Percentiles rank a stretch among this genome's conserved stretches.
phyloP scores from a whole-genome alignment of 2,113 vertebrate genomes.

The Hydrochoerus hydrochaeris region DNA sequence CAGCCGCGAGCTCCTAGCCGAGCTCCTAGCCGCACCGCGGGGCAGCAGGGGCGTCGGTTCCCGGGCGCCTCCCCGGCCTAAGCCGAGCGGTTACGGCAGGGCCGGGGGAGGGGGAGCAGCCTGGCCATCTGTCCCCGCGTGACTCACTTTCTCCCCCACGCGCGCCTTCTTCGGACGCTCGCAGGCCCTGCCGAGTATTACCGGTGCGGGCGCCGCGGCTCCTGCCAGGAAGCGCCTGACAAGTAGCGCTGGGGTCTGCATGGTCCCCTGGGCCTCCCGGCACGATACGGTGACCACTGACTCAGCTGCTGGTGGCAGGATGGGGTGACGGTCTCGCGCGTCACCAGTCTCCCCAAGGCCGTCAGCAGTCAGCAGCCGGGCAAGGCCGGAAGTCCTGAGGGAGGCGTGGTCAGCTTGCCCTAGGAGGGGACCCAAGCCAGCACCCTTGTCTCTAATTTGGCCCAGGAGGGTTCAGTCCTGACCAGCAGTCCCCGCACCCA shows the following conservation, averaged over 20 bases:
- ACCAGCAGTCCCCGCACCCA: not conserved
- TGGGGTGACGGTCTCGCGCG: not conserved
- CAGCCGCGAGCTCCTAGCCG: no score
- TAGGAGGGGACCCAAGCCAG: not conserved
- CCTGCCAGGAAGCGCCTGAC: not conserved
- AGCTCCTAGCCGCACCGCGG: not conserved
- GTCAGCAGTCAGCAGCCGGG: no score
- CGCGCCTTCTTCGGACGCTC: not conserved
- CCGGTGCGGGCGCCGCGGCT: not conserved
- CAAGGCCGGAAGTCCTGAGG: not conserved
- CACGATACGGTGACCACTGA: not conserved
- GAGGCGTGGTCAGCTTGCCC: not conserved
- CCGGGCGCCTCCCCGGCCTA: not conserved
- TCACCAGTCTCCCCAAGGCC: not conserved
- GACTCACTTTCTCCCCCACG: not conserved
- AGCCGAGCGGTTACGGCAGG: not conserved
- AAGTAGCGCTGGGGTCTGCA: not conserved
- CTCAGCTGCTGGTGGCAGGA: not conserved
- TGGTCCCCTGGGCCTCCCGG: fast-evolving
- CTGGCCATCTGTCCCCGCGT: not conserved
- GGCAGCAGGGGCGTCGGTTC: not conserved
- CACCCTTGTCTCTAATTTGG: not conserved
- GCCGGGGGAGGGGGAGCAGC: not conserved
- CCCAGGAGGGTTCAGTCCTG: not conserved
- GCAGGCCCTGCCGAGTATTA: not conserved